These are phyloP conservation scores for Alitta virens DNA, from an alignment of 2,888 invertebrate species.

Conservation along the genomic window DNA sequence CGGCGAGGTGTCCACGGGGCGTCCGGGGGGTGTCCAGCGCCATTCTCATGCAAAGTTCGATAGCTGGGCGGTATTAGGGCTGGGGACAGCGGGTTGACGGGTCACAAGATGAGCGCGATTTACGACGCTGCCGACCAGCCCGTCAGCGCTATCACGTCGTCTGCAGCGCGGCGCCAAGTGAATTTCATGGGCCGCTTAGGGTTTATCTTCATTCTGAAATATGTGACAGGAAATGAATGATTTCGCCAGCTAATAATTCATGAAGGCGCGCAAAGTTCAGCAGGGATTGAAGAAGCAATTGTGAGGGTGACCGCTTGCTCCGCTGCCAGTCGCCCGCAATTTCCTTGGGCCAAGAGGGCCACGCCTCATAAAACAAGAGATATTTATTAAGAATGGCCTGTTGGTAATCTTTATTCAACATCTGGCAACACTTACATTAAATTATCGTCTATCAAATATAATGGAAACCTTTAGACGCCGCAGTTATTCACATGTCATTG, in stretches of 20 bases:
- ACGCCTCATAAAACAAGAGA: conserved; percentile 9
- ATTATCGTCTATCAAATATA: conserved; percentile 17
- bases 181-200: too few relatives aligned
- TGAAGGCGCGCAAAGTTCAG: not conserved
- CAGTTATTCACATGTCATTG: conserved; percentile 11
- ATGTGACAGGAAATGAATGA: conserved; percentile 1
- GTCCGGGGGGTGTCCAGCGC: too few relatives aligned
- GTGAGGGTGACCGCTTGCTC: not conserved
- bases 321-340: not conserved
- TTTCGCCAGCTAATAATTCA: conserved; percentile 1
- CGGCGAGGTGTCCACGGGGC: too few relatives aligned
- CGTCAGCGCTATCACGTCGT: too few relatives aligned
- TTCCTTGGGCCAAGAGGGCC: not conserved
- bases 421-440: conserved; percentile 16
- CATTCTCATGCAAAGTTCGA: too few relatives aligned
- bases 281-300: not conserved
- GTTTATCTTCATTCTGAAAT: conserved; percentile 1
- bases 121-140: too few relatives aligned
- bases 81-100: too few relatives aligned
- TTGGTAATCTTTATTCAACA: conserved; percentile 19
- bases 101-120: too few relatives aligned
- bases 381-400: conserved; percentile 17
- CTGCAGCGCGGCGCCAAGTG: too few relatives aligned
- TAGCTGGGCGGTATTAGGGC: too few relatives aligned
- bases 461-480: not conserved